Evolutionary conservation across 2,888 invertebrate species (phyloP), one percentile per base, ranked within the genome.

Genomic region (Prostheceraeus crozeri): DNA sequence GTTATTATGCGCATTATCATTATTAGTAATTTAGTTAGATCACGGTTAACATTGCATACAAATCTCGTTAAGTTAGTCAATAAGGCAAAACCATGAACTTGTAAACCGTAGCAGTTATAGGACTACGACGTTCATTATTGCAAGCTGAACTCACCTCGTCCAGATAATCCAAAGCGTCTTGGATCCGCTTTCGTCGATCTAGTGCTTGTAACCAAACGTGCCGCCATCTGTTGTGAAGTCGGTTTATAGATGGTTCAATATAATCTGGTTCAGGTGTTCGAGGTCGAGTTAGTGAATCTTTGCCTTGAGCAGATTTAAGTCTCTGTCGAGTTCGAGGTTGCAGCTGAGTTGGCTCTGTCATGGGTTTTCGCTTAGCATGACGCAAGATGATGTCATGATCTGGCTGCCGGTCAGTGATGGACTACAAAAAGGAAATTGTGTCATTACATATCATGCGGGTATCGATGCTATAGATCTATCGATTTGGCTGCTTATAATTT

Each of bases 351-450:
- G 36, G 4, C 31, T 40, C 14, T 16, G 57, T 27, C 48, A 14
- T n/a, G n/a, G n/a, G n/a, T n/a, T n/a, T 40, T 16, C n/a, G 6
- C 14, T 40, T n/a, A 8, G 40, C 40, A 10, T 40, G 14, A 16
- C 40, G 6, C 16, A 40, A 10, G 14, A 40, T 23, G 6, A 19
- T 40, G 14, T 40, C 40, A 40, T 40, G 40, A 73, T 98, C 94
- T 54, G 83, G 82, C 77, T 96, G 94, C 57, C 90, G 81, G 71
- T 85, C 85, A 69, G 89, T 87, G 54, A 96, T 87, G 70, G 90
- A 89, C 73, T 90, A 89, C 87, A 94, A 94, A 72, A 98, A 86
- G 70, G n/a, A n/a, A n/a, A n/a, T n/a, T n/a, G n/a, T n/a, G n/a
- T n/a, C n/a, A n/a, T n/a, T n/a, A n/a, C n/a, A n/a, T n/a, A n/a